Percentiles rank a stretch among this genome's conserved stretches.
These are phyloP conservation scores for Dexiosoma caninum DNA, from an alignment of 2,888 invertebrate genomes.

Conservation along the genomic window DNA sequence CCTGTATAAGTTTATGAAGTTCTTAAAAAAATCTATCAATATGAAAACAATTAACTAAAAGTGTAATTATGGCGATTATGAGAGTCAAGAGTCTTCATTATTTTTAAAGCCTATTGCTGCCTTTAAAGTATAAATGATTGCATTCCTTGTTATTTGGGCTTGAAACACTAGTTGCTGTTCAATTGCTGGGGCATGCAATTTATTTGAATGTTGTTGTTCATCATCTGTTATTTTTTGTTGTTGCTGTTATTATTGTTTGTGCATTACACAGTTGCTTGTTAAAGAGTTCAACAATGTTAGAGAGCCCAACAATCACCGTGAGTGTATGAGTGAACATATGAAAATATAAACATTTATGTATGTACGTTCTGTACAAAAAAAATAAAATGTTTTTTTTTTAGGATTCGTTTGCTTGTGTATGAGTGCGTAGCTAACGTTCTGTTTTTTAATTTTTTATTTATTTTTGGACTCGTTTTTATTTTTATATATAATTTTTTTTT, in stretches of 20 bases:
- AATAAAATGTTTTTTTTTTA: not conserved
- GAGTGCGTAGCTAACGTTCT: constrained; percentile 55
- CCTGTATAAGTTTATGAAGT: too few relatives aligned
- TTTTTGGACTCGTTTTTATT: constrained; percentile 32
- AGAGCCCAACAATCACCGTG: constrained; percentile 43
- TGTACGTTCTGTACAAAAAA: constrained; percentile 21
- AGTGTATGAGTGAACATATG: not conserved
- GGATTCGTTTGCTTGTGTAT: constrained; percentile 27
- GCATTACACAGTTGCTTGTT: constrained; percentile 29
- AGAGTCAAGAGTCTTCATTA: too few relatives aligned
- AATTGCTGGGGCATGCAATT: constrained; percentile 41
- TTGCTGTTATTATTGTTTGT: constrained; percentile 19
- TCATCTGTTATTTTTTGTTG: not conserved
- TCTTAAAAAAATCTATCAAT: too few relatives aligned
- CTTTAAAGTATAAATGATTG: too few relatives aligned
- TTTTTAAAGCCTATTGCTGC: too few relatives aligned
- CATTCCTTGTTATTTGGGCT: constrained; percentile 34
- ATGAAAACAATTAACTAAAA: too few relatives aligned
- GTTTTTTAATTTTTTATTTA: constrained; percentile 48
- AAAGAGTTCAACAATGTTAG: constrained; percentile 50
- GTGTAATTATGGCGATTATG: too few relatives aligned
- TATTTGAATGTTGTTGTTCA: constrained; percentile 30
- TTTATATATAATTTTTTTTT: constrained; percentile 8
- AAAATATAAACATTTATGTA: constrained; percentile 2
- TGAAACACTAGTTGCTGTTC: constrained; percentile 72